Evolutionary conservation across 2,888 invertebrate species (phyloP), one percentile per base, ranked within the genome.

Genomic region (Seira ritae): DNA sequence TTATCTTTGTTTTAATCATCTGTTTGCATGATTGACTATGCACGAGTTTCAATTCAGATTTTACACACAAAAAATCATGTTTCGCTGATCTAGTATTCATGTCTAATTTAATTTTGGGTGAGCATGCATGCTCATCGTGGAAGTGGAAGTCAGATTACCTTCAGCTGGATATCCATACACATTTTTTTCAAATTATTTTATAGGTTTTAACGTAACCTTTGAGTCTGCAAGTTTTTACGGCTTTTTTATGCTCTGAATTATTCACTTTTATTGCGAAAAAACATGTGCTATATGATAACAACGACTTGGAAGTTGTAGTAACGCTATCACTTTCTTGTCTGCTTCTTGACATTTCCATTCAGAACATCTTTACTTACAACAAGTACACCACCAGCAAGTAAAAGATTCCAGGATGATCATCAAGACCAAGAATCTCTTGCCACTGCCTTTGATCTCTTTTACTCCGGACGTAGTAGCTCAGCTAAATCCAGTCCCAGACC

Each of bases 381-480:
- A n/a, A 42, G 42, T 42, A 42, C 42, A 42, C 42, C 42, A 4
- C 42, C 42, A 12, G 42, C 42, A 12, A 42, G 12, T 42, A 42
- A 42, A 42, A 42, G 42, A 42, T 42, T 42, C 12, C 42, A 8
- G 42, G 42, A 42, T 4, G 42, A 42, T 4, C 42, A 42, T 42
- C 42, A 42, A 8, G 42, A 42, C 12, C 42, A 42, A 42, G 42
- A 42, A 8, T 22, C 42, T 10, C 3, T 71, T 24, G 22, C 62
- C 17, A 77, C 77, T 69, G 62, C 65, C 8, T 65, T 65, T 78
- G 78, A 69, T 22, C 37, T 60, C 4, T 73, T 80, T 37, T 73
- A 73, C 62, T 15, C 37, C n/a, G 73, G 31, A 1, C 20, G 73
- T 42, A 55, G 19, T 46, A 23, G 17, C 46, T 42, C 66, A n/a